Evolutionary conservation across 2,888 invertebrate species (phyloP).

Genomic region (Stomorhina lunata): DNA sequence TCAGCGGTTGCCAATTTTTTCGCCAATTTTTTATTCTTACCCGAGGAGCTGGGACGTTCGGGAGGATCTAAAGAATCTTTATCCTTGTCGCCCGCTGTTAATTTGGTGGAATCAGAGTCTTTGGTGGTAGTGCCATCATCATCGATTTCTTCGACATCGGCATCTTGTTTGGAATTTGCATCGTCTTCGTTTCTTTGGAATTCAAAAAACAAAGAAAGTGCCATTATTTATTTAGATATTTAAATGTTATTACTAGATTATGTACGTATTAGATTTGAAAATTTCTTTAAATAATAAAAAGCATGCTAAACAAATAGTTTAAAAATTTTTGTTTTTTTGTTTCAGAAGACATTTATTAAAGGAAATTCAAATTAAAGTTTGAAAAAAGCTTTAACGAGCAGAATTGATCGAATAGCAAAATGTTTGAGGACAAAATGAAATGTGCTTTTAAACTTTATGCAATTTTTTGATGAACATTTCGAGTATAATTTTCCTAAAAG

Average conservation of each 20-base stretch:
- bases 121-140: conserved; percentile 80
- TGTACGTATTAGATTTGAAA: neutral
- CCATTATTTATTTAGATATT: neutral
- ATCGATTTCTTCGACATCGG: conserved; percentile 79
- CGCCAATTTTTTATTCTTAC: conserved; percentile 76
- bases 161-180: conserved; percentile 79
- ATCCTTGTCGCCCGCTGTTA: conserved; percentile 75
- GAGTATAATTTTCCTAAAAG: too few relatives aligned
- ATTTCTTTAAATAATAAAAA: neutral
- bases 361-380: conserved; percentile 46
- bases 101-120: conserved; percentile 79
- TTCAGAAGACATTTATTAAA: conserved; percentile 49
- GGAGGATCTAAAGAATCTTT: conserved; percentile 79
- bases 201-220: neutral
- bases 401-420: neutral
- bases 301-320: conserved; percentile 18
- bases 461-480: too few relatives aligned
- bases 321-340: neutral
- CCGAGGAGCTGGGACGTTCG: conserved; percentile 80
- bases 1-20: conserved; percentile 69
- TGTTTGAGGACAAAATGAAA: neutral
- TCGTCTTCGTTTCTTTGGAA: conserved; percentile 78
- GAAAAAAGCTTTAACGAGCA: conserved; percentile 52
- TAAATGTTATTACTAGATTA: too few relatives aligned
- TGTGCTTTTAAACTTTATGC: neutral